Evolutionary conservation across 2,113 vertebrate genomes (phyloP), one percentile per base, ranked within the genome.

Genomic region (Meleagris gallopavo): DNA sequence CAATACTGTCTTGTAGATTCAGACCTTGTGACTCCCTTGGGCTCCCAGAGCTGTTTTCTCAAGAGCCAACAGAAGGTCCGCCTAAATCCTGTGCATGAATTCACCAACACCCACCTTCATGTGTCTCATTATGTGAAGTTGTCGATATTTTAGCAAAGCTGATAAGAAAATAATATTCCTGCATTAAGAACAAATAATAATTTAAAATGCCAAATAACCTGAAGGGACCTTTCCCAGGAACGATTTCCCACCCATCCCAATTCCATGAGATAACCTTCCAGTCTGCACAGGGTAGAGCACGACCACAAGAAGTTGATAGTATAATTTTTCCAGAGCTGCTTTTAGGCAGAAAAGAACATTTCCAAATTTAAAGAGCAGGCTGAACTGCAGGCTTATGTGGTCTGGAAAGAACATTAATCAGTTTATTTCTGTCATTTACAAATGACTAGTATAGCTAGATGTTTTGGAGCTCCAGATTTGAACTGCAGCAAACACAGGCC

Each of bases 391-490:
- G 22, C 77, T 65, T 72, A 40, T 18, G 38, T 73, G 69, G 21
- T 90, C 96, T 96, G 95, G 94, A 96, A 96, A 95, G 87, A 86
- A 88, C 86, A 92, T 96, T 94, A 94, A 94, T 96, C 92, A 89
- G 72, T 92, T 91, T 95, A 94, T 95, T 95, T 95, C 94, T 86
- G 88, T 95, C 72, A 93, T 94, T 96, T 88, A 96, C 85, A 91
- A 96, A 85, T 57, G 74, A 80, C 82, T 48, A 65, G 36, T 88
- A 91, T 62, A 85, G 84, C 30, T 69, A 52, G 40, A 83, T 34
- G 69, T 70, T 94, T 75, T 80, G 91, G 94, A 94, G 70, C 41
- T 88, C 40, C 46, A 62, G 38, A 40, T 52, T 89, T 86, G 73
- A 96, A 80, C 72, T 67, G 50, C 78, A 81, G 50, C 1, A 0